Conservation (phyloP, 2,888 invertebrate species). For the Caenorhabditis wallacei region DNA sequence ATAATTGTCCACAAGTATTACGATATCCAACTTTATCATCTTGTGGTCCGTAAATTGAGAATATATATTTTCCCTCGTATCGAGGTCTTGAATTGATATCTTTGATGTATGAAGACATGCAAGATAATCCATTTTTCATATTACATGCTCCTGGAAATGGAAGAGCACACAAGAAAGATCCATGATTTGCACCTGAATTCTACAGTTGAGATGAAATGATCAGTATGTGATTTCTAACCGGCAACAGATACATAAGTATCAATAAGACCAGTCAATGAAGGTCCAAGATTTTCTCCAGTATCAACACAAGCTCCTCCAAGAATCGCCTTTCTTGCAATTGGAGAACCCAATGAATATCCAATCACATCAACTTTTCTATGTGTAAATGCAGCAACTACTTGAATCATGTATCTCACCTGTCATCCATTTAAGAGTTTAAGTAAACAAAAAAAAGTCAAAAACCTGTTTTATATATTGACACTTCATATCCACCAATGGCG, state of each 20-base stretch:
- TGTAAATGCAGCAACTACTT: constrained; percentile 79
- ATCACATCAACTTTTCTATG: constrained; percentile 79
- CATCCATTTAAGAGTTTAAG: neutral
- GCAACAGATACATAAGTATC: constrained; percentile 77
- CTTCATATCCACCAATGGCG: constrained; percentile 79
- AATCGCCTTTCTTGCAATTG: constrained; percentile 79
- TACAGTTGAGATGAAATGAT: neutral
- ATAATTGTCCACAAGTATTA: constrained; percentile 76
- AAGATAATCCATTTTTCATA: constrained; percentile 77
- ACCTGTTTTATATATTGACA: constrained; percentile 81
- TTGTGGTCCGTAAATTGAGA: constrained; percentile 76
- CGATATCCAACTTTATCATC: constrained; percentile 81
- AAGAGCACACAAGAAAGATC: constrained; percentile 79
- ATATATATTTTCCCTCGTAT: constrained; percentile 79
- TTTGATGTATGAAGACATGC: constrained; percentile 75
- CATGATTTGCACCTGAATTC: constrained; percentile 76
- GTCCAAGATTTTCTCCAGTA: constrained; percentile 80
- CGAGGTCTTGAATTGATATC: constrained; percentile 78
- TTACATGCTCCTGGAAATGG: constrained; percentile 81
- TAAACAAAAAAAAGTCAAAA: neutral
- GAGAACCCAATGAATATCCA: constrained; percentile 81
- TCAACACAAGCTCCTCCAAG: constrained; percentile 76
- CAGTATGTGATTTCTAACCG: constrained; percentile 9
- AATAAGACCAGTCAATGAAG: constrained; percentile 75
- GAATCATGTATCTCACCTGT: constrained; percentile 77